Conservation (phyloP, 2,888 invertebrate genomes). For the Globia sparganii region DNA sequence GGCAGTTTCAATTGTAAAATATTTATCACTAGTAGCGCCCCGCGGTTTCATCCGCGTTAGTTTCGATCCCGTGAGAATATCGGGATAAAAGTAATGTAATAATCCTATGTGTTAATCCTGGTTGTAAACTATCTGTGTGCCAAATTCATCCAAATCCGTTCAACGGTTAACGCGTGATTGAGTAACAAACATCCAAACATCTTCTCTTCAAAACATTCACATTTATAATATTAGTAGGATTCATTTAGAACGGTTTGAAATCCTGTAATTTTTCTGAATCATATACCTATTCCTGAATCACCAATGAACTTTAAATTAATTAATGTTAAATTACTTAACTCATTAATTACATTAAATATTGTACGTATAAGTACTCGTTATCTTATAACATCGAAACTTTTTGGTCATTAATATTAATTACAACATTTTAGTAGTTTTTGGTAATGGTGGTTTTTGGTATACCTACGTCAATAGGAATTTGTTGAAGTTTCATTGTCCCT, state of each 20-base stretch:
- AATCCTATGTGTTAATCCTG: too few species aligned
- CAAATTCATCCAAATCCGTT: too few species aligned
- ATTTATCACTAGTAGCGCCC: too few species aligned
- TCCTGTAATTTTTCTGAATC: neutral
- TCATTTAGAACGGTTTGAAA: neutral
- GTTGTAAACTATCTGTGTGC: too few species aligned
- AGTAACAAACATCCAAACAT: too few species aligned
- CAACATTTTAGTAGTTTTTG: slow-evolving; percentile 48
- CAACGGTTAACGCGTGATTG: too few species aligned
- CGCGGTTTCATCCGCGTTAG: too few species aligned
- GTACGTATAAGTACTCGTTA: slow-evolving; percentile 31
- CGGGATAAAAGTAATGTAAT: too few species aligned
- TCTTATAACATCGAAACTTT: slow-evolving; percentile 52
- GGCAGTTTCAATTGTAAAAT: neutral
- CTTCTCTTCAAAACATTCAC: too few species aligned
- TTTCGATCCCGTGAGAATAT: too few species aligned
- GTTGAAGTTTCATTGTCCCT: neutral
- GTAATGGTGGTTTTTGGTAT: neutral
- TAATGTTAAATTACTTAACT: neutral
- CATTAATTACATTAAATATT: neutral
- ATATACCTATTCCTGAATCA: neutral
- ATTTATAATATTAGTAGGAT: too few species aligned
- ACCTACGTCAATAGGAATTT: neutral
- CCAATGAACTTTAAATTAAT: neutral
- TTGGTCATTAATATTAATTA: slow-evolving; percentile 55